A percentile compares a stretch with the other conserved stretches of the same genome.
Evolutionary conservation across 2,113 vertebrate species (phyloP).

Genomic region (Scophthalmus maximus): DNA sequence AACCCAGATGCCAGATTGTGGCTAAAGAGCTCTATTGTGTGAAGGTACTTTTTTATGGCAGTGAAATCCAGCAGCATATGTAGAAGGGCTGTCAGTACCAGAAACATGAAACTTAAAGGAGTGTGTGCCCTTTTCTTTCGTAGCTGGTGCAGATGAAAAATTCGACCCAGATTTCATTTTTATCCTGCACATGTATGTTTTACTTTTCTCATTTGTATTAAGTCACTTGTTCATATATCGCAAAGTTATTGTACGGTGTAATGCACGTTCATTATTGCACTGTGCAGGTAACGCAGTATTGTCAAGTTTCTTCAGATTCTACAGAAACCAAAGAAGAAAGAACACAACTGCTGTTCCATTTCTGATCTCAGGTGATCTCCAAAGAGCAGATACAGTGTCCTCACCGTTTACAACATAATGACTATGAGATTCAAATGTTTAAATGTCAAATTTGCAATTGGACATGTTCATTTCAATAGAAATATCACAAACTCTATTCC

Average conservation of each 20-base stretch:
- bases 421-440: conserved; percentile 1
- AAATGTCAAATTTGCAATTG: conserved; percentile 2
- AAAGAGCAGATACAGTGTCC: neutral
- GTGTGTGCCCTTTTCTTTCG: neutral
- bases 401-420: neutral
- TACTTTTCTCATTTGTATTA: neutral
- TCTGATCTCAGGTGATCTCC: neutral
- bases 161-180: neutral
- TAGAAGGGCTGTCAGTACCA: neutral
- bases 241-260: too few relatives aligned
- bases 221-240: neutral
- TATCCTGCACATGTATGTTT: neutral
- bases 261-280: too few relatives aligned
- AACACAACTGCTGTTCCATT: neutral
- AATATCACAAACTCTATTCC: conserved; percentile 12
- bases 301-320: neutral
- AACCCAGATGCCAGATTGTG: neutral
- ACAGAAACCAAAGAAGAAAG: neutral
- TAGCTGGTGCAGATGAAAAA: neutral
- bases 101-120: neutral
- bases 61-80: neutral
- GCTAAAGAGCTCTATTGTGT: neutral
- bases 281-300: neutral
- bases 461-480: neutral
- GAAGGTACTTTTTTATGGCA: neutral